Evolutionary conservation across 2,113 vertebrate species (phyloP), one percentile per base, ranked within the genome.

Genomic region (Campylomormyrus numenius): DNA sequence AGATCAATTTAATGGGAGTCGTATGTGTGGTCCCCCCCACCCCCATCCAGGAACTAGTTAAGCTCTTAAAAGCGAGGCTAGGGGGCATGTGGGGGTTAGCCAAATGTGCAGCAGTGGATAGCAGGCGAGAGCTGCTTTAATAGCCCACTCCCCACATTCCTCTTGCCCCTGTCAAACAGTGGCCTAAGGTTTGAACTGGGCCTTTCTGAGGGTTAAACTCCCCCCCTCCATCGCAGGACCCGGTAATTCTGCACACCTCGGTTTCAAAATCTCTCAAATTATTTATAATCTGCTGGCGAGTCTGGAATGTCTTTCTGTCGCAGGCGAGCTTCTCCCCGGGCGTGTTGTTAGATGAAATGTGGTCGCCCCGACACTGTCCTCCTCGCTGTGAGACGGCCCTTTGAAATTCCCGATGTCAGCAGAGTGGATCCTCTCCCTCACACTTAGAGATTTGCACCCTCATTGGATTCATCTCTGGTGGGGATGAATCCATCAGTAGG

Each of bases 51-150:
- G 92, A 94, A 94, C 93, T 94, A 95, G 93, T 91, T 93, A 95
- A 95, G 92, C 92, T 93, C 93, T 94, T 94, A 92, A 95, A 94
- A 95, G 93, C 91, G 93, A 90, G 92, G 94, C 93, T 94, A 88
- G 92, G 93, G 94, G 95, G 89, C 89, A 92, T 56, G 89, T 86
- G 92, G 92, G 91, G 91, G 91, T 80, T 92, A 90, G 92, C 91
- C 90, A 91, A 94, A 93, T 92, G 92, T 92, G 91, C 91, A 92
- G 90, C 88, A 84, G 88, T 88, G 93, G 90, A 94, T 93, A 93
- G 89, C 90, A 91, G 92, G 93, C 94, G 80, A 21, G 77, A 93
- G 94, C 92, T 91, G 94, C 91, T 93, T 90, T 95, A 94, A 94
- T 93, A 94, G 89, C 84, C 58, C 89, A 91, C 89, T 62, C 58